Percentiles rank a stretch among this genome's conserved stretches.
These are phyloP conservation scores for Ormyrus rosae DNA, from an alignment of 2,888 invertebrate species.

Conservation along the genomic window DNA sequence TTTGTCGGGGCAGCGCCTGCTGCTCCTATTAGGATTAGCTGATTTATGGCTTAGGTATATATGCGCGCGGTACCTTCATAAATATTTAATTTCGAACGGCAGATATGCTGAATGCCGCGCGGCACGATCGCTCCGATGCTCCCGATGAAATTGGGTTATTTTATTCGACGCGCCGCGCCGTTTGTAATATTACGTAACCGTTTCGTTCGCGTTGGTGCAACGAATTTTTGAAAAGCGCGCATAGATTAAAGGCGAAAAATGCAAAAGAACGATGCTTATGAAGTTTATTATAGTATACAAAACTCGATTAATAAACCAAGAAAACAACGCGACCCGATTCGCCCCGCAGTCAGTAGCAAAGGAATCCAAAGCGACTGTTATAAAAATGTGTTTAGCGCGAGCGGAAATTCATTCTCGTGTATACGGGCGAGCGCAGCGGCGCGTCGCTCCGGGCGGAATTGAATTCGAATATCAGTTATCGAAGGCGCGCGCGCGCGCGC, in stretches of 20 bases:
- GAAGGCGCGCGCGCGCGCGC: conserved; percentile 59
- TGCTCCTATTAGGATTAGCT: conserved; percentile 40
- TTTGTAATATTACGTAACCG: too few species aligned
- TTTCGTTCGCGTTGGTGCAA: too few species aligned
- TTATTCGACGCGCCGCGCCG: too few species aligned
- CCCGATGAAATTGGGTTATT: too few species aligned
- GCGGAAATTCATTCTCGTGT: conserved; percentile 40
- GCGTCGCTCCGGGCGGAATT: conserved; percentile 58
- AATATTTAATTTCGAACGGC: conserved; percentile 49
- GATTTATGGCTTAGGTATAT: conserved; percentile 41
- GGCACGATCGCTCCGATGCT: too few species aligned
- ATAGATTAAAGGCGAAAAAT: too few species aligned
- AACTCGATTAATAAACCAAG: too few species aligned
- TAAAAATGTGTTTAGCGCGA: conserved; percentile 35
- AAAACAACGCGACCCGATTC: too few species aligned
- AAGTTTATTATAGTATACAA: too few species aligned
- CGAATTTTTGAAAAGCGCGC: too few species aligned
- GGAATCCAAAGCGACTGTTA: conserved; percentile 5
- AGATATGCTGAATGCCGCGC: background rate
- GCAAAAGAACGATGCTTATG: too few species aligned
- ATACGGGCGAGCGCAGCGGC: background rate
- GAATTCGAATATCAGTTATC: conserved; percentile 71
- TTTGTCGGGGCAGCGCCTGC: conserved; percentile 25
- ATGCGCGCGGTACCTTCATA: conserved; percentile 37
- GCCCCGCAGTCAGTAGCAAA: background rate